These are phyloP conservation scores for Leptinotarsa rubiginosa DNA, from an alignment of 2,888 invertebrate species.

Conservation along the genomic window DNA sequence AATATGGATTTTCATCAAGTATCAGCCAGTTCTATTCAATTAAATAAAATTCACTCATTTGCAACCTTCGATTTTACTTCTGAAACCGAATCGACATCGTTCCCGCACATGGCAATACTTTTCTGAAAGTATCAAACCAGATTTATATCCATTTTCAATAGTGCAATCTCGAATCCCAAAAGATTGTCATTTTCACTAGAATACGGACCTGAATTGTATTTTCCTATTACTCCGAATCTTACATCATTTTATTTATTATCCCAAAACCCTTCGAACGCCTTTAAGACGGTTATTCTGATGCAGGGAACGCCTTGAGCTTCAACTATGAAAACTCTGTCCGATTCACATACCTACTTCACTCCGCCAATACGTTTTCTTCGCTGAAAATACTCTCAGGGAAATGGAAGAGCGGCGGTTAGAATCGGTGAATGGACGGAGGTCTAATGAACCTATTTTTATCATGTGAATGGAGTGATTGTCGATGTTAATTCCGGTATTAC, in stretches of 20 bases:
- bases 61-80: no score
- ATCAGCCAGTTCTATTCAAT: no score
- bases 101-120: no score
- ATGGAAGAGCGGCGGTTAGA: conserved; percentile 14
- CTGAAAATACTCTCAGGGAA: conserved; percentile 13
- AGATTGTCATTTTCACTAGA: conserved; percentile 22
- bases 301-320: conserved; percentile 10
- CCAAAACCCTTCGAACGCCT: conserved; percentile 33
- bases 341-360: conserved; percentile 13
- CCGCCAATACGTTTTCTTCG: conserved; percentile 5
- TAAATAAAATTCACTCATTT: no score
- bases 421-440: conserved; percentile 2
- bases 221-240: conserved; percentile 33
- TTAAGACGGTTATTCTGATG: conserved; percentile 16
- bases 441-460: conserved; percentile 26
- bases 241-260: conserved; percentile 37
- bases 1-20: no score
- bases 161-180: background rate
- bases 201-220: conserved; percentile 34
- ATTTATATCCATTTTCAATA: no score
- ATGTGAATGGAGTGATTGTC: conserved; percentile 28
- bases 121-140: no score
- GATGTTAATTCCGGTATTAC: conserved; percentile 34
- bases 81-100: no score
- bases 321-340: conserved; percentile 1